phyloP scores from a whole-genome alignment of 1,140 invertebrate genomes.

The Agrilus planipennis region DNA sequence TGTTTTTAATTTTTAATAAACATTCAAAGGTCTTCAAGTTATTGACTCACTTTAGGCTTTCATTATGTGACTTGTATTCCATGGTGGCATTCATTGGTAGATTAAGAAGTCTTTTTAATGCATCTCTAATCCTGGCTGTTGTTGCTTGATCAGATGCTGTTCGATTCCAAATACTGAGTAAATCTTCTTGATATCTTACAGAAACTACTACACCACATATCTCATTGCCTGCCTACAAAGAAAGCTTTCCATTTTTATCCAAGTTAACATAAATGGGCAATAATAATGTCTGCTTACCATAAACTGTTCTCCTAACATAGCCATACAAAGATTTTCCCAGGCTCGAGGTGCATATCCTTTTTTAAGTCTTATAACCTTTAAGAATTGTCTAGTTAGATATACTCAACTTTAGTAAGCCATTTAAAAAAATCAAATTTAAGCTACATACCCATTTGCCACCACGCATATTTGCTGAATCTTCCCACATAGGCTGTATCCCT shows the following conservation, averaged over 20 bases:
- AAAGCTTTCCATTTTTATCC: slow-evolving; percentile 3
- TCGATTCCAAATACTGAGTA: slow-evolving; percentile 96
- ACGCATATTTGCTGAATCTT: slow-evolving; percentile 87
- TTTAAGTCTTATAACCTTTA: slow-evolving; percentile 63
- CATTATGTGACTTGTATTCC: slow-evolving; percentile 92
- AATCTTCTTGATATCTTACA: slow-evolving; percentile 69
- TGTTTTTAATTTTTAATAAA: too few relatives aligned
- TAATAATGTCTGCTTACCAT: slow-evolving; percentile 53
- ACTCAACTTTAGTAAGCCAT: not conserved
- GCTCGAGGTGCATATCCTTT: slow-evolving; percentile 91
- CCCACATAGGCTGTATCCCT: slow-evolving; percentile 98
- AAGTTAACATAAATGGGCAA: slow-evolving; percentile 17
- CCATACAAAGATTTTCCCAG: slow-evolving; percentile 97
- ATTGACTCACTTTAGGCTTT: slow-evolving; percentile 33
- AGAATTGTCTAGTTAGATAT: not conserved
- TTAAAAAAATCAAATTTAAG: not conserved
- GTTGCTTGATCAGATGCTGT: slow-evolving; percentile 79
- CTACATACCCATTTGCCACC: slow-evolving; percentile 88
- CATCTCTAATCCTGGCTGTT: slow-evolving; percentile 86
- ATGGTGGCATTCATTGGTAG: slow-evolving; percentile 83
- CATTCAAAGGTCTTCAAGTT: too few relatives aligned
- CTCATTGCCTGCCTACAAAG: slow-evolving; percentile 64
- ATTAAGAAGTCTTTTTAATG: slow-evolving; percentile 85
- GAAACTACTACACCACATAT: slow-evolving; percentile 97
- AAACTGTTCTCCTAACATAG: slow-evolving; percentile 97